Base-by-base conservation (phyloP, 1,140 invertebrate species). In the Leptopilina clavipes region DNA sequence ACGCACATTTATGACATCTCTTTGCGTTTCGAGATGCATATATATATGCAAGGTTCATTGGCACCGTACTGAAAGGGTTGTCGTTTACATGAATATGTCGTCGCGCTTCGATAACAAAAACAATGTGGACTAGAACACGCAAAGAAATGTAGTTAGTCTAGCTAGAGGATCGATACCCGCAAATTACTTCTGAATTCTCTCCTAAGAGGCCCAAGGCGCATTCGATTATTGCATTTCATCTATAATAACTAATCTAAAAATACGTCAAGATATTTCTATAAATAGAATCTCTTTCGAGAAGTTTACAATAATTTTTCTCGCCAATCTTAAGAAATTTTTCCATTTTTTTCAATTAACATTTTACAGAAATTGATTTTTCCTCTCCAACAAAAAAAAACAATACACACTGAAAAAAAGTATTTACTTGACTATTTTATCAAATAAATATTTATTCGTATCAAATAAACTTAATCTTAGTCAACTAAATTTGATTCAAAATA, bases 111-210 rank as follows among this genome's bases (percentile, higher is more conserved):
- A 65, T 65, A 59, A 65, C 59, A 65, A 65, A 65, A 65, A 65
- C 59, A 65, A 65, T 65, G 59, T 65, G 22, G 59, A 65, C 59
- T 65, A 65, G 25, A 65, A 65, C 59, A 65, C 59, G 59, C 59
- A 65, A 65, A 65, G 59, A 65, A 6, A 40, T 40, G 37, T 40
- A 40, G 45, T 48, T 48, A 14, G 56, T 65, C 25, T 65, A 8
- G 59, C 19, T 65, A 31, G 59, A 31, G 11, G 59, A 65, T 65
- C 59, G 59, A 65, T 65, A 65, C 2, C 37, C 12, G 59, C 22
- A 19, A 65, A 65, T 65, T 65, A 65, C 59, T 5, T 31, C 22
- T n/a, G 59, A 31, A 65, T 65, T 65, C 11, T 65, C 11, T 65
- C 59, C 25, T 37, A 65, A 65, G n/a, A n/a, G 22, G 19, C 22